phyloP scores from a whole-genome alignment of 2,113 vertebrate genomes.

The Pantherophis guttatus region DNA sequence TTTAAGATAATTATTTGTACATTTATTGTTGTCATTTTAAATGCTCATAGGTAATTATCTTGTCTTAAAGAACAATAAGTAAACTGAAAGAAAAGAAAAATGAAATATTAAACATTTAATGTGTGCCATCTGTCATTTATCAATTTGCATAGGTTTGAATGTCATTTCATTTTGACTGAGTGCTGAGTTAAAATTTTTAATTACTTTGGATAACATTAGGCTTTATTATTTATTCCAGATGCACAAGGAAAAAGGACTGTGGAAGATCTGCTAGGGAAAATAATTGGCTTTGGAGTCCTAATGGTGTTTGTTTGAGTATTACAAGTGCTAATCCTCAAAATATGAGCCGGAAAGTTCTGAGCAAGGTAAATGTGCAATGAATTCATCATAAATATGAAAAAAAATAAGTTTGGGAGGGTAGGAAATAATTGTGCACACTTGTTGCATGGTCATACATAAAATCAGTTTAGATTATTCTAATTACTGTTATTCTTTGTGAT shows the following conservation, averaged over 20 bases:
- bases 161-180: background rate
- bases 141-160: background rate
- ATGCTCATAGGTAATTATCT: background rate
- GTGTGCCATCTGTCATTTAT: background rate
- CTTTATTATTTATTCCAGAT: slow-evolving; percentile 67
- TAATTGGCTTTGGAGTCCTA: slow-evolving; percentile 91
- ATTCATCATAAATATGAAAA: background rate
- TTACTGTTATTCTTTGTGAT: background rate
- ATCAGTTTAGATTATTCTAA: background rate
- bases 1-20: background rate
- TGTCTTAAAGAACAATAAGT: slow-evolving; percentile 14
- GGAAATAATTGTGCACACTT: background rate
- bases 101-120: slow-evolving; percentile 40
- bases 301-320: slow-evolving; percentile 78
- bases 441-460: background rate
- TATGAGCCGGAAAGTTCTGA: slow-evolving; percentile 79
- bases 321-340: slow-evolving; percentile 77
- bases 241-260: slow-evolving; percentile 82
- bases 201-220: slow-evolving; percentile 3
- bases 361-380: slow-evolving; percentile 53
- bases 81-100: background rate
- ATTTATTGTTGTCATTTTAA: slow-evolving; percentile 27
- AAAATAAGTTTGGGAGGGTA: background rate
- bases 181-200: slow-evolving; percentile 7
- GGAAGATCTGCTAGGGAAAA: slow-evolving; percentile 66